phyloP scores from a whole-genome alignment of 2,113 vertebrate species.

The Anhinga rufa region DNA sequence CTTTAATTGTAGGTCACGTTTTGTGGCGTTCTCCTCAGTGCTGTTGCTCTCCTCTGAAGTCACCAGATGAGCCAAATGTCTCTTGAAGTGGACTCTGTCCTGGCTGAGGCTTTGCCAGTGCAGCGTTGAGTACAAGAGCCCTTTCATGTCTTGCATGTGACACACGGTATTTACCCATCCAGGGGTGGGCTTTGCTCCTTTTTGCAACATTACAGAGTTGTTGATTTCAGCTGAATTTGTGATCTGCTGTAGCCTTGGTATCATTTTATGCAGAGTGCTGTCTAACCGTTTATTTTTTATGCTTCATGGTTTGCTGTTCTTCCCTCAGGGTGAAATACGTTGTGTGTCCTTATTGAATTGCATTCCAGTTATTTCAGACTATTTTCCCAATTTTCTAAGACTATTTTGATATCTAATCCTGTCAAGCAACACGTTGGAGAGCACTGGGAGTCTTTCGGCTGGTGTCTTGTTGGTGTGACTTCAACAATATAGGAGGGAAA shows the following conservation, averaged over 20 bases:
- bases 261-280: neutral
- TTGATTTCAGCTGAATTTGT: neutral
- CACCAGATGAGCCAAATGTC: neutral
- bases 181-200: neutral
- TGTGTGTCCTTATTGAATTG: neutral
- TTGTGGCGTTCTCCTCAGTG: neutral
- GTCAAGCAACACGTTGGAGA: neutral
- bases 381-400: neutral
- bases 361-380: neutral
- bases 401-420: slow-evolving; percentile 8
- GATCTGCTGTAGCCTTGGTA: neutral
- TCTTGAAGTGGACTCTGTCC: neutral
- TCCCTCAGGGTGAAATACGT: neutral
- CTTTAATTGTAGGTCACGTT: neutral
- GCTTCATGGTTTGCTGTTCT: neutral
- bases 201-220: fast-evolving
- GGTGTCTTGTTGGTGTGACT: neutral
- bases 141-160: fast-evolving
- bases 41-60: neutral
- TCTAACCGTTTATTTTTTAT: neutral
- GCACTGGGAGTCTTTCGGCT: slow-evolving; percentile 16
- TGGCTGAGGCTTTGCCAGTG: neutral
- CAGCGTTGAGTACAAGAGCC: neutral
- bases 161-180: fast-evolving
- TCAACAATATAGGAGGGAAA: neutral